phyloP scores from a whole-genome alignment of 2,888 invertebrate species.

The Leptogaster cylindrica region DNA sequence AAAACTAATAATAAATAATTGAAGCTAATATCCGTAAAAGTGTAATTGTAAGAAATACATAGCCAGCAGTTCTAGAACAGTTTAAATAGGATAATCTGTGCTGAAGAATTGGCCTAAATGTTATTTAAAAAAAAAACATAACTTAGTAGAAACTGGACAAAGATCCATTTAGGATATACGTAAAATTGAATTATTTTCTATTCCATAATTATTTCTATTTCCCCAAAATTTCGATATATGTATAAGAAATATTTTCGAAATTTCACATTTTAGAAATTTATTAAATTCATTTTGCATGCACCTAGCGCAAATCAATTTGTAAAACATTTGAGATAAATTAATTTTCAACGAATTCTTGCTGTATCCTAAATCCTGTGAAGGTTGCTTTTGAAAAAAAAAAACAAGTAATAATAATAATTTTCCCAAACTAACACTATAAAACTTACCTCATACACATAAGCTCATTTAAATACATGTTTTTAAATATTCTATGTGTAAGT shows the following conservation, averaged over 20 bases:
- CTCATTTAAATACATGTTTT: constrained; percentile 29
- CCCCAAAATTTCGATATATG: too few species aligned
- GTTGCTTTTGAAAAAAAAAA: constrained; percentile 31
- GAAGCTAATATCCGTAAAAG: too few species aligned
- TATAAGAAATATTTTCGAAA: too few species aligned
- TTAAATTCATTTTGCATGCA: too few species aligned
- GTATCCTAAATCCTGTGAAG: constrained; percentile 20
- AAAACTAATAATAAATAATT: too few species aligned
- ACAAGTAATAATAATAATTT: too few species aligned
- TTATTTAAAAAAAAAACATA: neutral
- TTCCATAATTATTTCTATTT: too few species aligned
- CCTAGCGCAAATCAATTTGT: too few species aligned
- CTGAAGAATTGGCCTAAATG: constrained; percentile 9
- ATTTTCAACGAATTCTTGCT: too few species aligned
- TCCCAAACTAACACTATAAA: constrained; percentile 13
- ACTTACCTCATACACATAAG: constrained; percentile 30
- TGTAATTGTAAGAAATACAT: constrained; percentile 13
- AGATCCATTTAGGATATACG: constrained; percentile 23
- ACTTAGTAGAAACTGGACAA: constrained; percentile 1
- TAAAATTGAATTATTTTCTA: too few species aligned
- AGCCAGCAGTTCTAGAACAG: constrained; percentile 4
- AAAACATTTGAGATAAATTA: too few species aligned
- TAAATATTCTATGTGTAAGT: constrained; percentile 29
- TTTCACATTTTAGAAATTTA: too few species aligned
- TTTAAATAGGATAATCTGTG: neutral